A percentile compares a stretch with the other conserved stretches of the same genome.
Conservation (phyloP, 1,140 invertebrate genomes). For the Temnothorax longispinosus region DNA sequence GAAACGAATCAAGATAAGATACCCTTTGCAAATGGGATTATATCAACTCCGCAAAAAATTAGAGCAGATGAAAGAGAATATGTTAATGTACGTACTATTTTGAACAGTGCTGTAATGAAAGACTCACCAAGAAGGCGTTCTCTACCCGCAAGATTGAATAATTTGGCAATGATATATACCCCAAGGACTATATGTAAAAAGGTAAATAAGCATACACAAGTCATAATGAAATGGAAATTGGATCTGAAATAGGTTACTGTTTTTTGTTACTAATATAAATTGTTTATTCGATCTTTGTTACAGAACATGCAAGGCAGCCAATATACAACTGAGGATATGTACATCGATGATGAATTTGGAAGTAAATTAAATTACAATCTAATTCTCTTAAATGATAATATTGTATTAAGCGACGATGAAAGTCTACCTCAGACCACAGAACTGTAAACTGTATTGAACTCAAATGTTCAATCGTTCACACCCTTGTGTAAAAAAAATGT, state of each 20-base stretch:
- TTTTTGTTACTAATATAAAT: neutral
- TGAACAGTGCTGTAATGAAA: slow-evolving; percentile 43
- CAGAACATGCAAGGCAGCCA: slow-evolving; percentile 66
- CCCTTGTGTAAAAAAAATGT: slow-evolving; percentile 15
- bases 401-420: slow-evolving; percentile 63
- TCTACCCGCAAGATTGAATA: slow-evolving; percentile 72
- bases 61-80: neutral
- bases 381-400: slow-evolving; percentile 71
- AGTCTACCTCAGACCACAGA: slow-evolving; percentile 70
- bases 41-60: neutral
- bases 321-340: slow-evolving; percentile 76
- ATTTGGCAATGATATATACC: slow-evolving; percentile 53
- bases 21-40: neutral
- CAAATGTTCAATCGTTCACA: neutral
- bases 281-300: slow-evolving; percentile 50
- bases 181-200: slow-evolving; percentile 68
- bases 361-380: slow-evolving; percentile 78
- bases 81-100: slow-evolving; percentile 2
- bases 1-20: neutral
- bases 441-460: slow-evolving; percentile 45
- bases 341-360: slow-evolving; percentile 81
- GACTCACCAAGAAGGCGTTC: slow-evolving; percentile 72
- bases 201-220: slow-evolving; percentile 59
- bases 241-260: neutral
- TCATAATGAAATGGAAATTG: neutral